These are phyloP conservation scores for Neostethus bicornis DNA, from an alignment of 2,797 vertebrate genomes.

Conservation along the genomic window DNA sequence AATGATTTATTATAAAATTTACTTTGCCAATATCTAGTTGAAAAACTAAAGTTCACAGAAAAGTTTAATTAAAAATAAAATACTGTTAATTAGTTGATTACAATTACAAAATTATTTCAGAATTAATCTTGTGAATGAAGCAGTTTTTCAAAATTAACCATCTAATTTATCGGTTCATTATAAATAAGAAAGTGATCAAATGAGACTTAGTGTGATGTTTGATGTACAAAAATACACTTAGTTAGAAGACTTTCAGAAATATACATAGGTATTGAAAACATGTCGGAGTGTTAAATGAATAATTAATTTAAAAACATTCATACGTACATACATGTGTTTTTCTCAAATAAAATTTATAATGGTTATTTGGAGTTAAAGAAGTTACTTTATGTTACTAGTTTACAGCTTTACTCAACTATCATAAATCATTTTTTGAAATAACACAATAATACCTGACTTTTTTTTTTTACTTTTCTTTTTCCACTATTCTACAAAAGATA, in stretches of 20 bases:
- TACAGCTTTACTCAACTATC: conserved; percentile 1
- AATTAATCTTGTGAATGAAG: not conserved
- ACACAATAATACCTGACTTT: not conserved
- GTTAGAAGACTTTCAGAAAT: too few species aligned
- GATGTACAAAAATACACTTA: not conserved
- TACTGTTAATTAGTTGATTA: too few species aligned
- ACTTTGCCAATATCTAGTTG: not conserved
- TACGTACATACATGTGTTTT: not conserved
- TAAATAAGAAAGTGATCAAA: not conserved
- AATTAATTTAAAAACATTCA: too few species aligned
- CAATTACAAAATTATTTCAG: too few species aligned
- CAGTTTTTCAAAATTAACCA: not conserved
- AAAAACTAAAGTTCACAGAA: not conserved
- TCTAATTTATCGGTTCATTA: not conserved
- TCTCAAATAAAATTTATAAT: not conserved
- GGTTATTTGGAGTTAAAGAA: conserved; percentile 1
- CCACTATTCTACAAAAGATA: conserved; percentile 22
- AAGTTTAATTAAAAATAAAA: not conserved
- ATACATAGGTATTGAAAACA: too few species aligned
- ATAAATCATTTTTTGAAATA: conserved; percentile 22
- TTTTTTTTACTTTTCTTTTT: conserved; percentile 12
- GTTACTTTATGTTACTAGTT: not conserved
- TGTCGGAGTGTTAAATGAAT: too few species aligned
- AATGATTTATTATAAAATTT: conserved; percentile 37
- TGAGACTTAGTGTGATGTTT: not conserved